Percentiles rank a stretch among this genome's conserved stretches.
These are phyloP conservation scores for Trilocha varians DNA, from an alignment of 2,888 invertebrate species.

Conservation along the genomic window DNA sequence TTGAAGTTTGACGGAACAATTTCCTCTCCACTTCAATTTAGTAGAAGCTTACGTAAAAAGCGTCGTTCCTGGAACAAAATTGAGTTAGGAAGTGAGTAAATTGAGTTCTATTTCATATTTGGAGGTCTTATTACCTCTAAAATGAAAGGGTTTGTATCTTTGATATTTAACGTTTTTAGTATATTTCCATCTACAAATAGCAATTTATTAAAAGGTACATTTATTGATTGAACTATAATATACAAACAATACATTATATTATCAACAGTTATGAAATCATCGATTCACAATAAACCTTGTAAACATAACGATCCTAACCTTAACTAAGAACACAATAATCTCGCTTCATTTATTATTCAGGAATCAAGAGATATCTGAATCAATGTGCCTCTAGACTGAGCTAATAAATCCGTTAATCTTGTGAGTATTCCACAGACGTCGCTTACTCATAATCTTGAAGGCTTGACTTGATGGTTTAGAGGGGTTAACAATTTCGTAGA, in stretches of 20 bases:
- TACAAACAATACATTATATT: too few species aligned
- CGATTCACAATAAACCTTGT: background rate
- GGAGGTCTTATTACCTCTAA: too few species aligned
- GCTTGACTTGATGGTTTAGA: slow-evolving; percentile 16
- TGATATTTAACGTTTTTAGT: too few species aligned
- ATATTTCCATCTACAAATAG: too few species aligned
- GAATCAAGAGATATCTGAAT: background rate
- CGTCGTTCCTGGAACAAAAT: background rate
- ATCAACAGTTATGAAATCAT: background rate
- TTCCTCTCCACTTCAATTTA: background rate
- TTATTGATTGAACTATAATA: too few species aligned
- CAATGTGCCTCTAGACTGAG: background rate
- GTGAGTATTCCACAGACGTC: background rate
- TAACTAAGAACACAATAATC: background rate
- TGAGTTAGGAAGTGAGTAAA: background rate
- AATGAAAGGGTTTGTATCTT: too few species aligned
- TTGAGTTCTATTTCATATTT: too few species aligned
- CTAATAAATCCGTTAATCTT: background rate
- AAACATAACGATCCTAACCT: background rate
- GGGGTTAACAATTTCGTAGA: too few species aligned
- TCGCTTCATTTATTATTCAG: background rate
- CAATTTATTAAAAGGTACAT: too few species aligned
- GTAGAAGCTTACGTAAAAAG: background rate
- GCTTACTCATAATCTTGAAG: background rate
- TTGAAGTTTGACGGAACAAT: background rate